phyloP scores from a whole-genome alignment of 2,797 vertebrate species.

The Potorous gilbertii region DNA sequence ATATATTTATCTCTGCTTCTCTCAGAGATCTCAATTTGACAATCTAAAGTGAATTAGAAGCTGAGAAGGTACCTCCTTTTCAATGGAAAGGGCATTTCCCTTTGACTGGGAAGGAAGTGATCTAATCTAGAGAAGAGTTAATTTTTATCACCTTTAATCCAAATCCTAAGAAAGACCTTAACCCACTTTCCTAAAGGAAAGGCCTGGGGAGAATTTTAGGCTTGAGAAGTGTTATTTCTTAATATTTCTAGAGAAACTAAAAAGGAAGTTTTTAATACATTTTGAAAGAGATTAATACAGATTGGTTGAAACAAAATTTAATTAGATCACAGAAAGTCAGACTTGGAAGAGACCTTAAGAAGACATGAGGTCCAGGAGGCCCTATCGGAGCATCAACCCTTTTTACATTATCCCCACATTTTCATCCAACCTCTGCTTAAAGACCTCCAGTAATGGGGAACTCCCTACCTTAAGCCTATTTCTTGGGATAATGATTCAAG shows the following conservation, averaged over 20 bases:
- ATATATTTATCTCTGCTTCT: neutral
- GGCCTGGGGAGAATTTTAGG: neutral
- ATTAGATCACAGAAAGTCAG: neutral
- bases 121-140: neutral
- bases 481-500: too few relatives aligned
- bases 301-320: neutral
- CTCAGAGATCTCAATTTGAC: neutral
- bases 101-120: neutral
- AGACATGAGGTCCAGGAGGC: neutral
- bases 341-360: neutral
- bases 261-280: neutral
- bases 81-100: neutral
- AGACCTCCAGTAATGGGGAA: neutral
- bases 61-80: neutral
- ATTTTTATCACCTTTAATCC: neutral
- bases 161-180: neutral
- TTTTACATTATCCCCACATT: neutral
- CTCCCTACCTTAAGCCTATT: neutral
- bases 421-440: neutral
- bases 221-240: neutral
- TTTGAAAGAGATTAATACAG: neutral
- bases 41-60: neutral
- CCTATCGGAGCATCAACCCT: neutral
- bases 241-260: neutral
- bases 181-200: neutral